phyloP scores from a whole-genome alignment of 1,140 invertebrate genomes.

The Pogonus chalceus region DNA sequence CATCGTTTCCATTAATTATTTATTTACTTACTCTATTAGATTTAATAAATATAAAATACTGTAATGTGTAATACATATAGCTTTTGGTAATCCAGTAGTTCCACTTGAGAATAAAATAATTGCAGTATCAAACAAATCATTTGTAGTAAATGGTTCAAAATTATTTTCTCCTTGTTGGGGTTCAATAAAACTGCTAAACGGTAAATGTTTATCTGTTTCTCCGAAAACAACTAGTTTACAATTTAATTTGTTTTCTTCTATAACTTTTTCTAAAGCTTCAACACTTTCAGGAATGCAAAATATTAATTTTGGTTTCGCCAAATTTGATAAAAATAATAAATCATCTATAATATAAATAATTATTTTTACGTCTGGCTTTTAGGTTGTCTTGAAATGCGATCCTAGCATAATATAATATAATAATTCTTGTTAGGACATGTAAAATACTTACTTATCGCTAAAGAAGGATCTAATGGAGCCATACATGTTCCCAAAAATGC shows the following conservation, averaged over 20 bases:
- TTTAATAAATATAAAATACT: too few species aligned
- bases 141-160: slow-evolving; percentile 21
- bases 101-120: slow-evolving; percentile 50
- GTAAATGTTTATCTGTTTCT: slow-evolving; percentile 7
- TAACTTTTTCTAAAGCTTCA: not conserved
- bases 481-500: too few species aligned
- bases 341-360: not conserved
- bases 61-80: slow-evolving; percentile 55
- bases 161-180: slow-evolving; percentile 18
- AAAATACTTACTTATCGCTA: too few species aligned
- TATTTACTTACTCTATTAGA: too few species aligned
- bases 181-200: slow-evolving; percentile 23
- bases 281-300: not conserved
- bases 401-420: too few species aligned
- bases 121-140: slow-evolving; percentile 25
- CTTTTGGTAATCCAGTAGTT: slow-evolving; percentile 65
- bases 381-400: too few species aligned
- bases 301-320: not conserved
- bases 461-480: too few species aligned
- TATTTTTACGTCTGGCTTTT: too few species aligned
- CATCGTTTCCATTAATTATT: too few species aligned
- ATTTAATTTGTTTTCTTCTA: not conserved
- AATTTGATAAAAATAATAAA: not conserved
- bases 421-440: too few species aligned
- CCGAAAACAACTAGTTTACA: not conserved